Base-by-base conservation (phyloP, 2,888 invertebrate genomes). In the Ctena decussata region DNA sequence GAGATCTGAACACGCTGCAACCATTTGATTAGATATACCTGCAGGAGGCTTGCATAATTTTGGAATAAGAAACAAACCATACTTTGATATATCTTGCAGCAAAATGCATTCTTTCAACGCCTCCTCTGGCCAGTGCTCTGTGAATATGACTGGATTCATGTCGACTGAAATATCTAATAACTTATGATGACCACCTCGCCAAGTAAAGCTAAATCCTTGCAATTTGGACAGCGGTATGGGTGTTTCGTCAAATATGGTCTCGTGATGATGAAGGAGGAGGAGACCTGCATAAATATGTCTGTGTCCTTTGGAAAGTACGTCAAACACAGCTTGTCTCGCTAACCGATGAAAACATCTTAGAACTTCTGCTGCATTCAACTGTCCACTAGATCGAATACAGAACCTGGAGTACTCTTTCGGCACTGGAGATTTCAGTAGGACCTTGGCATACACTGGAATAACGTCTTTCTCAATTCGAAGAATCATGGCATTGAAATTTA, bases 21-120 rank as follows among this genome's bases (percentile, higher is more conserved):
- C 60, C 60, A 30, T 27, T 30, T 57, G 60, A 11, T 27, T 6
- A 3, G 32, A 30, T 69, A 30, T 5, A 11, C 8, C 5, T 8
- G 21, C n/a, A 53, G 18, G 8, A 11, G 53, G 8, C 21, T n/a
- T 53, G 35, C 81, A 82, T 27, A 71, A 57, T 44, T 85, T 85
- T n/a, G 85, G 85, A 30, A 85, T 76, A 6, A 82, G 53, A 41
- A 81, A 85, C 39, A 82, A 82, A 5, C 85, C 85, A 18, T 30
- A 74, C 12, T 74, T 18, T 30, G 78, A 24, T 32, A 82, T 70
- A 60, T 85, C 53, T 39, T 53, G 65, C 1, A 85, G 44, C 11
- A 78, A n/a, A 44, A 5, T 15, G 18, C 49, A 76, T 15, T 39
- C n/a, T 24, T 12, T 21, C 0, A 32, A 18, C 1, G 69, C 44